phyloP scores from a whole-genome alignment of 2,888 invertebrate genomes.

The Cylloceria caligata region DNA sequence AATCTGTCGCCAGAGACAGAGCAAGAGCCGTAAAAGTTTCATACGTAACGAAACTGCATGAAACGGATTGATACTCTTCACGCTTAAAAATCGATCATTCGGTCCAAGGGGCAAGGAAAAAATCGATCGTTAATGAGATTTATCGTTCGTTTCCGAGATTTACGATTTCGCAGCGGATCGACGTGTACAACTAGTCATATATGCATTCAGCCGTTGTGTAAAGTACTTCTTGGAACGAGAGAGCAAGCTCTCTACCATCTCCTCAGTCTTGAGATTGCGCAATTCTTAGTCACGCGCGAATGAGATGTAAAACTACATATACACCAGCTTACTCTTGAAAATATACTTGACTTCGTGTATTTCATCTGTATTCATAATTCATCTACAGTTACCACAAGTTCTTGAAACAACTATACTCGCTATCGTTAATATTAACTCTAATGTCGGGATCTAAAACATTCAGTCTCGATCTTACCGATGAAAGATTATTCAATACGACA shows the following conservation, averaged over 20 bases:
- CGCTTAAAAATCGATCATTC: neutral
- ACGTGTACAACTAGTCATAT: neutral
- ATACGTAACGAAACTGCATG: too few relatives aligned
- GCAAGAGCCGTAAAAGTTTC: too few relatives aligned
- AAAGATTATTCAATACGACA: conserved; percentile 6
- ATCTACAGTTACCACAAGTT: conserved; percentile 19
- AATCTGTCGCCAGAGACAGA: too few relatives aligned
- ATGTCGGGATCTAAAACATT: conserved; percentile 4
- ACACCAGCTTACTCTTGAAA: conserved; percentile 1
- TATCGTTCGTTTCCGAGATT: conserved; percentile 22
- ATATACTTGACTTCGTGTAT: neutral
- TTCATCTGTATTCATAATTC: neutral
- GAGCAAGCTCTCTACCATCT: conserved; percentile 22
- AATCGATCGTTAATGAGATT: conserved; percentile 1
- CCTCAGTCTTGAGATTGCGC: conserved; percentile 39
- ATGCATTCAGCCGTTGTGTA: conserved; percentile 21
- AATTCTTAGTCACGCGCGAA: conserved; percentile 52
- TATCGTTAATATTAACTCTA: neutral
- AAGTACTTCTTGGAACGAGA: conserved; percentile 58
- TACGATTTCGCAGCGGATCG: conserved; percentile 9
- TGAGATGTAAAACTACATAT: conserved; percentile 43
- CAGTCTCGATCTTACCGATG: neutral
- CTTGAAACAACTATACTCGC: conserved; percentile 24
- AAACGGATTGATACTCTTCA: neutral
- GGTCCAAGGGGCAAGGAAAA: neutral